Conservation (phyloP, 2,797 vertebrate genomes). For the Aulostomus chinensis region DNA sequence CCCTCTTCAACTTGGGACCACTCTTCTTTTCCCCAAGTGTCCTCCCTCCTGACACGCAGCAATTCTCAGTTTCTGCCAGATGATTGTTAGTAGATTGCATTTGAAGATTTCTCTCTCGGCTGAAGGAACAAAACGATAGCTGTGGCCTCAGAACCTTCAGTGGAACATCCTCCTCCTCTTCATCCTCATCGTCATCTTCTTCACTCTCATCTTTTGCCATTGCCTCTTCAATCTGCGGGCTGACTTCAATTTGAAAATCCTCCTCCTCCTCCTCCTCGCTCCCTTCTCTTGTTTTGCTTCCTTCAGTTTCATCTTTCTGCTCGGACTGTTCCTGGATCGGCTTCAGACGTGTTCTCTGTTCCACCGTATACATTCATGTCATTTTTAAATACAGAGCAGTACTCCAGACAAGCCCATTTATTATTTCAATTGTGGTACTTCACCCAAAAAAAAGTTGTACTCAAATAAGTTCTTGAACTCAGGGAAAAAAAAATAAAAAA, state of each 20-base stretch:
- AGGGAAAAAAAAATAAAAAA: too few relatives aligned
- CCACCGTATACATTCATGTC: neutral
- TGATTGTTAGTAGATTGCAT: neutral
- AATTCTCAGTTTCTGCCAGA: neutral
- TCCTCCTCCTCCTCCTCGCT: neutral
- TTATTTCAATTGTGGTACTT: neutral
- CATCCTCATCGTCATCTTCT: slow-evolving; percentile 14
- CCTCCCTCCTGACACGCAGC: neutral
- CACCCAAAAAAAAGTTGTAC: too few relatives aligned
- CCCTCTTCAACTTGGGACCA: neutral
- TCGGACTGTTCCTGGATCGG: slow-evolving; percentile 60
- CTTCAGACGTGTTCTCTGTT: slow-evolving; percentile 25
- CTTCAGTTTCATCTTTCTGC: slow-evolving; percentile 17
- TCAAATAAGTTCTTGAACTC: too few relatives aligned
- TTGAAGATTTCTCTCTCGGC: neutral
- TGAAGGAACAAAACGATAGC: neutral
- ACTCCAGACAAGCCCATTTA: neutral
- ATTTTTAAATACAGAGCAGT: neutral
- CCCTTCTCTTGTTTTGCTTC: neutral
- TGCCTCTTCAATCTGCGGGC: neutral
- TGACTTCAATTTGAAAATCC: neutral
- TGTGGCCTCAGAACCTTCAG: slow-evolving; percentile 33
- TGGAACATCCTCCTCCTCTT: slow-evolving; percentile 11
- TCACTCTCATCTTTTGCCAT: slow-evolving; percentile 1
- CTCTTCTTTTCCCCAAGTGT: neutral